Conservation (phyloP, 2,888 invertebrate species). For the Amphipyra berbera region DNA sequence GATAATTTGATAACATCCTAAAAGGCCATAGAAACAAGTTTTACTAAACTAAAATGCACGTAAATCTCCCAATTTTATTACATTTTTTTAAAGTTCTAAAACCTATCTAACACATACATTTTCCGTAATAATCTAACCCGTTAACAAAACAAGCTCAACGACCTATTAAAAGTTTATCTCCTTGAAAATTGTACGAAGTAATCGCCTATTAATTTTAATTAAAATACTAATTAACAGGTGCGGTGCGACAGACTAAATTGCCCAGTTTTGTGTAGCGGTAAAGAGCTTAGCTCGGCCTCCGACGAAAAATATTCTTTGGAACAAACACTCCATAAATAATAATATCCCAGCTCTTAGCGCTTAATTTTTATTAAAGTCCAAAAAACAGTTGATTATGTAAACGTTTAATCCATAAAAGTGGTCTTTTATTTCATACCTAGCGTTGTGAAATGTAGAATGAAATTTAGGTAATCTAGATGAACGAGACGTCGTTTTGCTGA, state of each 20-base stretch:
- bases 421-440: constrained; percentile 49
- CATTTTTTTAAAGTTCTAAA: too few species aligned
- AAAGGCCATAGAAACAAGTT: too few species aligned
- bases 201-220: constrained; percentile 87
- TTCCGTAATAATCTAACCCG: constrained; percentile 38
- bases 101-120: constrained; percentile 16
- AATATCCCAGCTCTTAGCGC: constrained; percentile 71
- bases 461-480: constrained; percentile 54
- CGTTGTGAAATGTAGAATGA: constrained; percentile 54
- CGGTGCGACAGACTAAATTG: constrained; percentile 80
- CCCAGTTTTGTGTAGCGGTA: constrained; percentile 72
- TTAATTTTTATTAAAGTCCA: constrained; percentile 70
- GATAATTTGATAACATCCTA: too few species aligned
- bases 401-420: constrained; percentile 69
- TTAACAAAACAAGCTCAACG: constrained; percentile 54
- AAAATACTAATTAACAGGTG: constrained; percentile 83
- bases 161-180: constrained; percentile 68
- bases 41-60: too few species aligned
- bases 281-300: constrained; percentile 75
- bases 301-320: constrained; percentile 77
- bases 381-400: constrained; percentile 77
- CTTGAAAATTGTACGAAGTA: constrained; percentile 75
- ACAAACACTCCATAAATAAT: constrained; percentile 81
- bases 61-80: too few species aligned
- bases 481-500: constrained; percentile 23